Evolutionary conservation across 2,888 invertebrate species (phyloP).

Genomic region (Diarsia brunnea): DNA sequence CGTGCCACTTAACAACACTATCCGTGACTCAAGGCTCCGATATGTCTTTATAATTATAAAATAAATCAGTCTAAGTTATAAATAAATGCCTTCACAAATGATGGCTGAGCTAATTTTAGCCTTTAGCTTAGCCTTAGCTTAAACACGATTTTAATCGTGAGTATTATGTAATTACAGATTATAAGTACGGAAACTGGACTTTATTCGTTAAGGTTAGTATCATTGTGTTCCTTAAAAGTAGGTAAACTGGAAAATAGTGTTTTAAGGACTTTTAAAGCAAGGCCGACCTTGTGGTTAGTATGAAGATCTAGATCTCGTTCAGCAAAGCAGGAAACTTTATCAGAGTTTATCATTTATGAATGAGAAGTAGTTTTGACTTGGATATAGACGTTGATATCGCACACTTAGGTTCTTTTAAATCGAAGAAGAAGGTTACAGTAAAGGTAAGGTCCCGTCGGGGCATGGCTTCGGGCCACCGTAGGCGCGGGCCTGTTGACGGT

Average conservation of each 20-base stretch:
- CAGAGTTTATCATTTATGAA: not conserved
- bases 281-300: slow-evolving; percentile 17
- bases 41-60: slow-evolving; percentile 36
- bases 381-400: not conserved
- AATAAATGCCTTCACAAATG: slow-evolving; percentile 36
- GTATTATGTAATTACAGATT: slow-evolving; percentile 28
- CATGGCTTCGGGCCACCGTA: too few species aligned
- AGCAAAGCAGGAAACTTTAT: not conserved
- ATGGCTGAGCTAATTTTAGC: slow-evolving; percentile 33
- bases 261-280: not conserved
- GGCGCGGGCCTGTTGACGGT: too few species aligned
- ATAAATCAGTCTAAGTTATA: slow-evolving; percentile 50
- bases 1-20: slow-evolving; percentile 40
- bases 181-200: slow-evolving; percentile 29
- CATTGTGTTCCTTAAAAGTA: slow-evolving; percentile 13
- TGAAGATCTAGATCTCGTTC: not conserved
- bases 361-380: not conserved
- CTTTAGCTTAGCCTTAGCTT: slow-evolving; percentile 10
- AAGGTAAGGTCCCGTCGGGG: too few species aligned
- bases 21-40: slow-evolving; percentile 48
- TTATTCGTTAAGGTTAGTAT: slow-evolving; percentile 28
- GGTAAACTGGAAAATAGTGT: slow-evolving; percentile 21
- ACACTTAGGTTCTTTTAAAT: too few species aligned
- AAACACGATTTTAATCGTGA: slow-evolving; percentile 14
- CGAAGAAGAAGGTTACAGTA: not conserved